These are phyloP conservation scores for Hoplostethus mediterraneus DNA, from an alignment of 2,797 vertebrate genomes.

Conservation along the genomic window DNA sequence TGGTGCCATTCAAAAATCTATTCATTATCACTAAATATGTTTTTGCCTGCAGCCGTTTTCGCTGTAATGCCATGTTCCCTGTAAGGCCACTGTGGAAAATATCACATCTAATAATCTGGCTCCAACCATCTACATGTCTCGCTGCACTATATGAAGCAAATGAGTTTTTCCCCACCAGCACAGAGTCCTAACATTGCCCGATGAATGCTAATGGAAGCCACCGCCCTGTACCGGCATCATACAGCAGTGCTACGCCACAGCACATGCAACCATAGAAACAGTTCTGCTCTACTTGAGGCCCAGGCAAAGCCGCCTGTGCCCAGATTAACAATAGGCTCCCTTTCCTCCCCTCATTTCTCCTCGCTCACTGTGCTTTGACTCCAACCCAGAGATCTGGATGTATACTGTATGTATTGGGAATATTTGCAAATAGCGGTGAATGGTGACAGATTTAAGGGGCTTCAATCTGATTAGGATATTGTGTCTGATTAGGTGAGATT, in stretches of 20 bases:
- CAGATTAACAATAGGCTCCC: slow-evolving; percentile 80
- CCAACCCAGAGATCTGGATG: slow-evolving; percentile 35
- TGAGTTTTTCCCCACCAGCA: slow-evolving; percentile 65
- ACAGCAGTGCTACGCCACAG: slow-evolving; percentile 68
- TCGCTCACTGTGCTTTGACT: slow-evolving; percentile 62
- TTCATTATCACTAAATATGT: slow-evolving; percentile 22
- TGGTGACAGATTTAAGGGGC: slow-evolving; percentile 11
- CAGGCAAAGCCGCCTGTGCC: slow-evolving; percentile 69
- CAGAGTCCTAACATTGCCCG: slow-evolving; percentile 66
- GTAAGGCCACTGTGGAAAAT: slow-evolving; percentile 31
- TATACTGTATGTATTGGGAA: slow-evolving; percentile 9
- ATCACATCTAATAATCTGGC: slow-evolving; percentile 55
- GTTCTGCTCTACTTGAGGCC: slow-evolving; percentile 80
- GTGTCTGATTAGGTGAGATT: background rate
- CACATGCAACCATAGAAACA: slow-evolving; percentile 84
- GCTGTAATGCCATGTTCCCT: background rate
- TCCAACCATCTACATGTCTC: slow-evolving; percentile 55
- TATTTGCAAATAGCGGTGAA: slow-evolving; percentile 26
- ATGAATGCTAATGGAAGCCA: slow-evolving; percentile 81
- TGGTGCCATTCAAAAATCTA: slow-evolving; percentile 31
- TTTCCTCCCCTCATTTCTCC: slow-evolving; percentile 59
- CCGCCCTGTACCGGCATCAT: slow-evolving; percentile 71
- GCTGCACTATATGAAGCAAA: slow-evolving; percentile 71
- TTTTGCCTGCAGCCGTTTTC: slow-evolving; percentile 39
- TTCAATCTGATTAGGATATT: background rate